phyloP scores from a whole-genome alignment of 2,113 vertebrate genomes.

The Tetrao urogallus region DNA sequence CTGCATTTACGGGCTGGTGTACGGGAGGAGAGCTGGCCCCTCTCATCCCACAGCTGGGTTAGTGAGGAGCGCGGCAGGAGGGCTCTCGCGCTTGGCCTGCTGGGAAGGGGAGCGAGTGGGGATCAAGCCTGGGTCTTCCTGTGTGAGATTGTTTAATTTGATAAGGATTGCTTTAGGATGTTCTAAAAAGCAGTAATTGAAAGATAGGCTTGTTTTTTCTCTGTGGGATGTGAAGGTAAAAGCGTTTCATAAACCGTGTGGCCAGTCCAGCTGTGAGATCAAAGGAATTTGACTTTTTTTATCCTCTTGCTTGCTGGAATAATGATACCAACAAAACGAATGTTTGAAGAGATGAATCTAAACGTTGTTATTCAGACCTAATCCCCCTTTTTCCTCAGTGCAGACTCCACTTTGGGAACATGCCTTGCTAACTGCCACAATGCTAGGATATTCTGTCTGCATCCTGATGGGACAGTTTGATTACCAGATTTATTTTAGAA shows the following conservation, averaged over 20 bases:
- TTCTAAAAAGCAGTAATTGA: slow-evolving; percentile 12
- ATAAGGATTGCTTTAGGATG: neutral
- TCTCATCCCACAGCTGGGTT: neutral
- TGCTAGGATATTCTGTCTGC: neutral
- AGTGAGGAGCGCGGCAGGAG: neutral
- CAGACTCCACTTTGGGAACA: neutral
- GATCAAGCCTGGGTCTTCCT: neutral
- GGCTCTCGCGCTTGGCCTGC: neutral
- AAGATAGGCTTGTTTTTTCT: neutral
- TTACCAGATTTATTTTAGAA: neutral
- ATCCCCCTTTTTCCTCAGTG: neutral
- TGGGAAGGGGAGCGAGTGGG: rapidly evolving
- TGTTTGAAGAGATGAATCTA: neutral
- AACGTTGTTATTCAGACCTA: slow-evolving; percentile 16
- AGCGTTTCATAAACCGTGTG: slow-evolving; percentile 4
- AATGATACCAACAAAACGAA: neutral
- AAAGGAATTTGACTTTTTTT: neutral
- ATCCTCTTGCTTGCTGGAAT: neutral
- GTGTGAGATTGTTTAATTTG: neutral
- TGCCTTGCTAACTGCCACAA: neutral
- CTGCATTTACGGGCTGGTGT: neutral
- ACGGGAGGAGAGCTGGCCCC: neutral
- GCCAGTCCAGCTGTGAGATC: neutral
- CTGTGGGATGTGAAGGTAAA: neutral
- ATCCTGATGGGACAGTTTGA: neutral